These are phyloP conservation scores for Seriola quinqueradiata DNA, from an alignment of 2,113 vertebrate genomes.

Conservation along the genomic window DNA sequence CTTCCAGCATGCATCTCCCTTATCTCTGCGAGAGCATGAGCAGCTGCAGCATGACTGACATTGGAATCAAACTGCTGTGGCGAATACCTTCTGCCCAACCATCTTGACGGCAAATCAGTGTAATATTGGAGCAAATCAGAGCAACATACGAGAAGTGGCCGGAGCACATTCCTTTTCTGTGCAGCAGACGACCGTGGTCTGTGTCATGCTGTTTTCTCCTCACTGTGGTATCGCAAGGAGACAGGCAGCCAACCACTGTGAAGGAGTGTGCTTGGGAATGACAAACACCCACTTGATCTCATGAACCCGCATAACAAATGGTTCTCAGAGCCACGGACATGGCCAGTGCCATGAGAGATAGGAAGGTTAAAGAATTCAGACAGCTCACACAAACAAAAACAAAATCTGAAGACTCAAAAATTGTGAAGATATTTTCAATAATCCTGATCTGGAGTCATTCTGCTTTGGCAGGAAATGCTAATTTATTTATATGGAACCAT, in stretches of 20 bases:
- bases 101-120: constrained; percentile 58
- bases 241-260: constrained; percentile 64
- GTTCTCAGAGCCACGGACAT: constrained; percentile 40
- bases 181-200: constrained; percentile 41
- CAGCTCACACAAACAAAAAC: constrained; percentile 18
- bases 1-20: constrained; percentile 27
- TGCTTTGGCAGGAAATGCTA: neutral
- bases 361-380: constrained; percentile 42
- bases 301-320: constrained; percentile 69
- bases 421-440: neutral
- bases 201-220: constrained; percentile 65
- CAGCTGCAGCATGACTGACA: constrained; percentile 63
- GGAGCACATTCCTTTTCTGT: constrained; percentile 32
- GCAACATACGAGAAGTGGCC: constrained; percentile 39
- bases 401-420: neutral
- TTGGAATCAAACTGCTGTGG: constrained; percentile 39
- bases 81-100: constrained; percentile 52
- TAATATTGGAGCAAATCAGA: constrained; percentile 64
- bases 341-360: constrained; percentile 20
- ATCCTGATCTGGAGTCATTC: neutral
- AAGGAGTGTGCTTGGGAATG: constrained; percentile 67
- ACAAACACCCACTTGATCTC: constrained; percentile 74
- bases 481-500: neutral
- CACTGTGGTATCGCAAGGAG: constrained; percentile 58
- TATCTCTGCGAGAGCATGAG: constrained; percentile 50